Base-by-base conservation (phyloP, 1,140 invertebrate genomes). In the Halyomorpha halys region DNA sequence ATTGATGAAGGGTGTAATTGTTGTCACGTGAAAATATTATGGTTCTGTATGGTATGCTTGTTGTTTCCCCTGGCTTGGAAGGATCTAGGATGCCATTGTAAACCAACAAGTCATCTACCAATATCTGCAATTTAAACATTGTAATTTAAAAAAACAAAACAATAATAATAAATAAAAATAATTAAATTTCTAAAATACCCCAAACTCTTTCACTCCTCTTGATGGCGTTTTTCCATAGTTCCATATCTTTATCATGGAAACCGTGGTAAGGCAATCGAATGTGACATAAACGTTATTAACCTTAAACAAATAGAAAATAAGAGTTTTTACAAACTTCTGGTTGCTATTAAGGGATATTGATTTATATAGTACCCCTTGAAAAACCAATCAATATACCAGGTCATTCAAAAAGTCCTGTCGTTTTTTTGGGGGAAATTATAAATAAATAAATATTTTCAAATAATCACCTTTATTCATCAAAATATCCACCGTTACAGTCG, bases 151-250 rank as follows among this genome's bases (percentile, higher is more conserved):
- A 27, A 56, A 68, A 68, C 67, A 63, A 45, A 68, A 49, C 14
- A 53, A 45, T 16, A 47, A 16, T 47, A 47, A 47, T 16, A 16
- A n/a, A 16, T 21, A 30, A 60, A 13, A 18, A 18, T 4, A 53
- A 68, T 62, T 30, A 44, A 62, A 60, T 63, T 44, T 68, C 65
- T 62, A 64, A 68, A 76, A 77, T 74, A 90, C 87, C 59, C 82
- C 86, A 76, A 91, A 88, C 75, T 92, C 88, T 74, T 88, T 89
- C 8, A 90, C 84, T 44, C 86, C 88, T 72, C 89, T 78, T 19
- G 71, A 75, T 3, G 85, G 80, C 44, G 86, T 89, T 76, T 92
- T 91, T 19, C 81, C 82, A 74, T 92, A 92, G 77, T 91, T 92
- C 87, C 87, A 91, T 66, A 92, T 77, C 71, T 86, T 86, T 44